Base-by-base conservation (phyloP, 2,113 vertebrate species). In the Excalfactoria chinensis region DNA sequence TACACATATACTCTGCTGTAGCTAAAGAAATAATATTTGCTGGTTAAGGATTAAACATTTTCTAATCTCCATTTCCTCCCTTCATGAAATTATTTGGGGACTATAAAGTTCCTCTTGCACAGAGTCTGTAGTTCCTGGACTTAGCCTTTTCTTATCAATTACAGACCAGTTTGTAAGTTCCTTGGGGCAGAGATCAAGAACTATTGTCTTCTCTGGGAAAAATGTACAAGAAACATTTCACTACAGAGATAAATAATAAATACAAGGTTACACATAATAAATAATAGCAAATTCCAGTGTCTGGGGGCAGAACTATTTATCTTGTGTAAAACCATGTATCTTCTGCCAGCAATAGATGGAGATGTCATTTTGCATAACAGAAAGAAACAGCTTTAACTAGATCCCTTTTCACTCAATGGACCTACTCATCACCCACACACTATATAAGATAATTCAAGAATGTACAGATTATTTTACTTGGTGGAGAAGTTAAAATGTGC, bases 231-330 rank as follows among this genome's bases (percentile, higher is more conserved):
- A 84, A 94, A 66, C 10, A 34, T 11, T 84, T 78, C 7, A 1
- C 30, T 69, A 62, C 18, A 41, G 67, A 66, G 41, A 56, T 59
- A 80, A 87, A 88, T 85, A 83, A 67, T 69, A 30, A 89, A 73
- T 72, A 40, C 10, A 79, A 43, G 35, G 3, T 35, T 11, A 79
- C 73, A 83, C 88, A 83, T 79, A 82, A 95, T 75, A 80, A 84
- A 90, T 76, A 49, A 12, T 10, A n/a, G 20, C 37, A 91, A 94
- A 88, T 53, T 34, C 30, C 35, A 40, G 0, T 41, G 13, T 81
- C 70, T 64, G 15, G n/a, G 23, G 26, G 3, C 37, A 3, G 35
- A 90, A 12, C 3, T 78, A 21, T 87, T 82, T 89, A 9, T 58
- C 53, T 58, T 44, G 6, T 58, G 22, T 34, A 91, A 88, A 88